Base-by-base conservation (phyloP, 2,888 invertebrate species). In the Ypsolopha sequella region DNA sequence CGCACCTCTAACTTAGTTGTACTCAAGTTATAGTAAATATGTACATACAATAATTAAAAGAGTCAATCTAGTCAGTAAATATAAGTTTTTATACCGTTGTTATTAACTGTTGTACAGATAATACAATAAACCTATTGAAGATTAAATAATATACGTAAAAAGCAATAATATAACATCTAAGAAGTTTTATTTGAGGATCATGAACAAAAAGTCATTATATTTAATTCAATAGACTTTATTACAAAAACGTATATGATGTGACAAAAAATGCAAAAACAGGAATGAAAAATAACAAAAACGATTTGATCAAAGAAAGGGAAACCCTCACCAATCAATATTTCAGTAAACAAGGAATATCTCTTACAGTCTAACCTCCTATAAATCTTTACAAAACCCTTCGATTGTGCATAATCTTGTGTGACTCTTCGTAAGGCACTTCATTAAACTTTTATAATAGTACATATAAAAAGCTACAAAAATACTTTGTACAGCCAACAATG, bases 61-160 rank as follows among this genome's bases (percentile, higher is more conserved):
- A 80, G 81, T 77, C 60, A 65, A 60, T 84, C 84, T 85, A 85
- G 84, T 85, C 84, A 82, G 68, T 79, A 72, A 14, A 56, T 59
- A 48, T 64, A 72, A 73, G 75, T 68, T 65, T 68, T 65, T 67
- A 64, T 52, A 41, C 10, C 60, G 61, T 65, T 65, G 65, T 71
- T 74, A 66, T 68, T 68, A 69, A 64, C 62, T 67, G 63, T 61
- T 61, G 58, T 61, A 53, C 58, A 63, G 56, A 56, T 56, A 54
- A 60, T 59, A 59, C 24, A 24, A n/a, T n/a, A n/a, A 24, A 24
- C 24, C 24, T 58, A 57, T 59, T 13, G 36, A 60, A 58, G 57
- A 59, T 58, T 59, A 65, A 66, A 64, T 60, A 48, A 48, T 48
- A 38, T 38, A n/a, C n/a, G n/a, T 38, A n/a, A 38, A 38, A 38